phyloP scores from a whole-genome alignment of 2,797 vertebrate genomes.

The Falco concolor region DNA sequence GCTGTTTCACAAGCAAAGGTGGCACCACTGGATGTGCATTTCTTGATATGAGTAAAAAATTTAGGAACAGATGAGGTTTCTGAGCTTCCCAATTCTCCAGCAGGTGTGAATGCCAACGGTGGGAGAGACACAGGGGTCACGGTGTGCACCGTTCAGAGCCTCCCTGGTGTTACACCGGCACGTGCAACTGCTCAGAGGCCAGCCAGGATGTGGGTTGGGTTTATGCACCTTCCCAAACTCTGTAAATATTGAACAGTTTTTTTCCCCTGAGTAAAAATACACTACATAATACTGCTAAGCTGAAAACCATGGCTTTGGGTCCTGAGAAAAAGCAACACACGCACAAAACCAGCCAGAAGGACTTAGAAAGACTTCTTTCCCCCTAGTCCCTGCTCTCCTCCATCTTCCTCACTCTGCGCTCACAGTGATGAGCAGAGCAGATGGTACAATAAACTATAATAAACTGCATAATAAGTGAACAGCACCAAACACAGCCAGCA shows the following conservation, averaged over 20 bases:
- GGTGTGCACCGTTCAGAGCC: not conserved
- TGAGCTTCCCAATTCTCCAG: not conserved
- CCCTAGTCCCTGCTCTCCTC: not conserved
- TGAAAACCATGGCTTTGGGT: not conserved
- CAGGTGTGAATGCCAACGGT: rapidly evolving
- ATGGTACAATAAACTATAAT: slow-evolving; percentile 38
- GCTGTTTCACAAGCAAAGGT: not conserved
- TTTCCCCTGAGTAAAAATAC: not conserved
- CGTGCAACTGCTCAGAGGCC: not conserved
- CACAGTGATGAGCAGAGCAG: slow-evolving; percentile 35
- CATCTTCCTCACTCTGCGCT: not conserved
- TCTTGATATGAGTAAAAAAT: not conserved
- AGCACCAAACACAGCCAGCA: slow-evolving; percentile 4
- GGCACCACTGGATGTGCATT: not conserved
- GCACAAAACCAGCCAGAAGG: not conserved
- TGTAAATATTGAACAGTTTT: not conserved
- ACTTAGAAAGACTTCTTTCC: not conserved
- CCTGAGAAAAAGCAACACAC: not conserved
- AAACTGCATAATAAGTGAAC: slow-evolving; percentile 32
- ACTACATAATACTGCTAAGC: not conserved
- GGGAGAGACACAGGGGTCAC: rapidly evolving
- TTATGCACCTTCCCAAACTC: not conserved
- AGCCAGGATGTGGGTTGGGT: not conserved
- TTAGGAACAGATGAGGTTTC: not conserved
- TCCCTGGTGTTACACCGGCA: not conserved